Conservation (phyloP, 2,113 vertebrate genomes). For the Psittacara wagleri region DNA sequence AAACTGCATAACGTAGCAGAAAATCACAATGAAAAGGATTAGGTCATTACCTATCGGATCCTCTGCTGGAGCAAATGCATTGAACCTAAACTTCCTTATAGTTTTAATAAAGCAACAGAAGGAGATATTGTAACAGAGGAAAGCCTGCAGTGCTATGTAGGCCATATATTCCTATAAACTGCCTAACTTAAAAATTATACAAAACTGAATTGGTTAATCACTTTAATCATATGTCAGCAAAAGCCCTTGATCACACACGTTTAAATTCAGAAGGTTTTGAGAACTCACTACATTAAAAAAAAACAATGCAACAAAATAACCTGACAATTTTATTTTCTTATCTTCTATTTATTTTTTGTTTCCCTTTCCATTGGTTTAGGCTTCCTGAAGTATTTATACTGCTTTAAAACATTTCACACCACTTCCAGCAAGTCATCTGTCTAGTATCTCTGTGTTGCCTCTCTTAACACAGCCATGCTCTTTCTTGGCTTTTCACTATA, state of each 20-base stretch:
- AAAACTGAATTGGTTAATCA: background rate
- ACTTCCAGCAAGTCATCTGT: background rate
- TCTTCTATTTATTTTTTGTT: background rate
- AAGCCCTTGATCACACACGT: background rate
- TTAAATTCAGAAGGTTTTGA: background rate
- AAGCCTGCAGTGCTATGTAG: background rate
- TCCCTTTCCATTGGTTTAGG: background rate
- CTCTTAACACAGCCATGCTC: background rate
- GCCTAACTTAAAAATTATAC: background rate
- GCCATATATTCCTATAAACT: background rate
- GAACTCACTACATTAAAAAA: background rate
- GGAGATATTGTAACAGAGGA: background rate
- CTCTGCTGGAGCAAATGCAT: background rate
- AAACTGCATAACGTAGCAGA: background rate
- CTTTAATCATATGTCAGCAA: background rate
- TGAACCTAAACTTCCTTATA: background rate
- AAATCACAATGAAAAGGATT: background rate
- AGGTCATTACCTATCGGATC: background rate
- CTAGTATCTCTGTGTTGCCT: background rate
- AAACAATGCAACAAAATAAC: background rate
- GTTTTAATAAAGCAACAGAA: background rate
- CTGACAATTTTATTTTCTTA: rapidly evolving
- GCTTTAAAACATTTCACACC: background rate
- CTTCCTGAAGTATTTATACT: background rate
- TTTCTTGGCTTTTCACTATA: background rate